These are phyloP conservation scores for Tiliqua scincoides DNA, from an alignment of 2,113 vertebrate genomes.

Conservation along the genomic window DNA sequence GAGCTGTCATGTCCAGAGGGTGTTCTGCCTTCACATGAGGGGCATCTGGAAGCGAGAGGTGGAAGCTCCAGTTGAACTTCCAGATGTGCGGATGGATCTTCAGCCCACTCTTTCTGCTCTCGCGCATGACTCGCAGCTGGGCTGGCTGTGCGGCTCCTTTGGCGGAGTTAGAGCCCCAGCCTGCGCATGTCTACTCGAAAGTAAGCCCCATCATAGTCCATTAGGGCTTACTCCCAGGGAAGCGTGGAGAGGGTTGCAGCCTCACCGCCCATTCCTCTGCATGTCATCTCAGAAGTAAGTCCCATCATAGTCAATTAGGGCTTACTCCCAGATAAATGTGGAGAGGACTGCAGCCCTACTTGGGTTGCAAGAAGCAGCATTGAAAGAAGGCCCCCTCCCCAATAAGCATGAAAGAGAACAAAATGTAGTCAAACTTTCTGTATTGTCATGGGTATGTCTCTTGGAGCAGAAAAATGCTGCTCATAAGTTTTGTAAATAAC, in stretches of 20 bases:
- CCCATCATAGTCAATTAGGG: no score
- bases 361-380: not conserved
- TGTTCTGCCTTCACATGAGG: not conserved
- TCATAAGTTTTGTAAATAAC: not conserved
- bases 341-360: no score
- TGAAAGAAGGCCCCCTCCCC: not conserved
- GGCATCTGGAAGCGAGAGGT: not conserved
- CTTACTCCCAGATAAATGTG: no score
- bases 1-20: not conserved
- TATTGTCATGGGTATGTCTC: not conserved
- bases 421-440: not conserved
- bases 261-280: no score
- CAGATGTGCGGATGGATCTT: not conserved
- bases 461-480: not conserved
- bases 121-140: not conserved
- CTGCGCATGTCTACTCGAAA: no score
- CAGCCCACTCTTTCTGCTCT: not conserved
- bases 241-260: no score
- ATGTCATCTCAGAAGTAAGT: no score
- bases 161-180: no score
- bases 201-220: no score
- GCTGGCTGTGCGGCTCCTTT: not conserved
- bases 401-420: not conserved
- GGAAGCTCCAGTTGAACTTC: not conserved
- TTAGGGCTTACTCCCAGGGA: no score